A percentile compares a stretch with the other conserved stretches of the same genome.
Conservation (phyloP, 2,113 vertebrate genomes). For the Forbesichthys agassizii region DNA sequence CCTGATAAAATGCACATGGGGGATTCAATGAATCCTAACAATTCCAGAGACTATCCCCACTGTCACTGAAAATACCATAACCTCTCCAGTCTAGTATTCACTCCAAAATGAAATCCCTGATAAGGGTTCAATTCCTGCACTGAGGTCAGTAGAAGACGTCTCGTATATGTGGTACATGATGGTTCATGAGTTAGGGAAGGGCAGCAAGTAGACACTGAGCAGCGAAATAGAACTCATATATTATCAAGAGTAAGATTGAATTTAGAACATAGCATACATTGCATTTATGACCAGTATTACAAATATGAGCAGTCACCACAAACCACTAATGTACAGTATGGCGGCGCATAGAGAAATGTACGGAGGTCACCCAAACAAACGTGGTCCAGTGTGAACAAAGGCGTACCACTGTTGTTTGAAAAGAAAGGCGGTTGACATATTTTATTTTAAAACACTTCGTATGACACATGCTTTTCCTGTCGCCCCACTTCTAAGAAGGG, state of each 20-base stretch:
- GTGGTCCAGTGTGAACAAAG: constrained; percentile 24
- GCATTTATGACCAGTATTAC: constrained; percentile 30
- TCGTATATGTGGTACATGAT: constrained; percentile 27
- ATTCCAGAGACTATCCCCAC: constrained; percentile 14
- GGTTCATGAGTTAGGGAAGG: too few relatives aligned
- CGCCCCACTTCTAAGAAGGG: constrained; percentile 10
- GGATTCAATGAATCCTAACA: constrained; percentile 21
- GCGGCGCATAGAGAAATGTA: constrained; percentile 27
- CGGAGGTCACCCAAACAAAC: constrained; percentile 41
- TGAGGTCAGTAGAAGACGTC: constrained; percentile 3
- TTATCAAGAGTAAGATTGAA: not conserved
- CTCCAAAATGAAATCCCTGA: constrained; percentile 17
- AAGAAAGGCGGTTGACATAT: not conserved
- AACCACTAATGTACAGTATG: constrained; percentile 34
- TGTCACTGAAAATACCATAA: constrained; percentile 22
- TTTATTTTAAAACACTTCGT: too few relatives aligned
- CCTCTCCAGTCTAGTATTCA: constrained; percentile 19
- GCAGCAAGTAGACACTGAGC: not conserved
- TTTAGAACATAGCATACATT: constrained; percentile 42
- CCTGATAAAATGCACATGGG: constrained; percentile 38
- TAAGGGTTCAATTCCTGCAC: constrained; percentile 1
- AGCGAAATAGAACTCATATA: not conserved
- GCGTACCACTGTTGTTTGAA: constrained; percentile 6
- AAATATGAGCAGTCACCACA: constrained; percentile 40
- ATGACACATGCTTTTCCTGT: constrained; percentile 8